phyloP scores from a whole-genome alignment of 2,888 invertebrate species.

The Hypomecis atomaria region DNA sequence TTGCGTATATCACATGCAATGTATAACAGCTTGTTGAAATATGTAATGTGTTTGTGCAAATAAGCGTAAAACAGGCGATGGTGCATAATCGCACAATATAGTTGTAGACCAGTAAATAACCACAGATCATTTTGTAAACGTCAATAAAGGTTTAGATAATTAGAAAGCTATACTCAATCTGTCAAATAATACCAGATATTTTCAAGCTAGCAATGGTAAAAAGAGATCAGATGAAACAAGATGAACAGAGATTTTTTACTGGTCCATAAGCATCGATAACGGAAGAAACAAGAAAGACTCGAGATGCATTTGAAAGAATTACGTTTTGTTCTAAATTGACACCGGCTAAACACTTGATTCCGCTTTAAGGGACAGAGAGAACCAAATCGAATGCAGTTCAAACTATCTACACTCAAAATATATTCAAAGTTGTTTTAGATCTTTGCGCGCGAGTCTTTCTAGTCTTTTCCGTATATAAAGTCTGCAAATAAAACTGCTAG shows the following conservation, averaged over 20 bases:
- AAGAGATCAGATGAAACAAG: background rate
- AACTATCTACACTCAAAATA: too few relatives aligned
- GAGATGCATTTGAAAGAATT: too few relatives aligned
- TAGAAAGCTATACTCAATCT: too few relatives aligned
- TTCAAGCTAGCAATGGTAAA: too few relatives aligned
- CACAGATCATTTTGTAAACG: background rate
- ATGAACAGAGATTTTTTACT: slow-evolving; percentile 3
- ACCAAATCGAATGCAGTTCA: too few relatives aligned
- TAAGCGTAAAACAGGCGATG: slow-evolving; percentile 35
- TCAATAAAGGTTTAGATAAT: background rate
- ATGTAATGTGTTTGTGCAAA: slow-evolving; percentile 34
- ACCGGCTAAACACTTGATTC: too few relatives aligned
- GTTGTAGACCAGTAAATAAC: slow-evolving; percentile 17
- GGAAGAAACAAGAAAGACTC: too few relatives aligned
- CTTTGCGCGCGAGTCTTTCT: background rate
- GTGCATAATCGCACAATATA: slow-evolving; percentile 26
- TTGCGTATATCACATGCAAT: slow-evolving; percentile 31
- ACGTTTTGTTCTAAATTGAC: too few relatives aligned
- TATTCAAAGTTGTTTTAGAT: too few relatives aligned
- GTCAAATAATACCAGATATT: too few relatives aligned
- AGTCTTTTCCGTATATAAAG: background rate
- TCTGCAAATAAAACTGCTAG: slow-evolving; percentile 40
- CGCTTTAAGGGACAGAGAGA: too few relatives aligned
- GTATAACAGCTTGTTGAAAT: slow-evolving; percentile 27
- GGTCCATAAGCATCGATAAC: background rate